Evolutionary conservation across 2,113 vertebrate genomes (phyloP), one percentile per base, ranked within the genome.

Genomic region (Chaetura pelagica): DNA sequence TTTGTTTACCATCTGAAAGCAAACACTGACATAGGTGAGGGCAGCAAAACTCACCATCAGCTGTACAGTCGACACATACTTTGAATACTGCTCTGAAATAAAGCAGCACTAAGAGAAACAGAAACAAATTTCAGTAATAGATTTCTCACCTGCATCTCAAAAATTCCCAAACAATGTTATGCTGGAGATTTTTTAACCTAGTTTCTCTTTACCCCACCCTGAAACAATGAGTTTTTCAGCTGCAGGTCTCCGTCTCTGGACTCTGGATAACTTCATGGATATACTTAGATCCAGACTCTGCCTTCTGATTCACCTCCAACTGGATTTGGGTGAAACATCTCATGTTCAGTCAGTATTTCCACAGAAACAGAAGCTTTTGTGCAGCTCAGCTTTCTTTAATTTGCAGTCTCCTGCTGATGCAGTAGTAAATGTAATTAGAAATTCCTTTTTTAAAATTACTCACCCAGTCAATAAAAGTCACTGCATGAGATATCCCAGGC

Each of bases 41-140:
- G 9, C 13, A 74, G 34, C 29, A 72, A 71, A 75, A 4, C 10
- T 57, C 34, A 32, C 4, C 26, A 55, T 13, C 3, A 6, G 27
- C 5, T 1, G 1, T 2, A n/a, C 11, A 49, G 21, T 15, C 27
- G 27, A 23, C 21, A 55, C 1, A 1, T 35, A 27, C 20, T 66
- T 30, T 35, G 29, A 89, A 58, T 49, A 46, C 6, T 35, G 27
- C 15, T 57, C 7, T 68, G 19, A 80, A 90, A 87, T 61, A 64
- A 83, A 48, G 12, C 26, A 74, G 10, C 35, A 27, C 18, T 29
- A 40, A 44, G 9, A 49, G 71, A 87, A 88, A 82, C 6, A 59
- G 29, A 73, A 63, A 46, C 1, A 0, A 18, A 29, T 63, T 63
- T 61, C 30, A 54, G 35, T 68, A 35, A 11, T 10, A 26, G 18